Evolutionary conservation across 2,888 invertebrate species (phyloP).

Genomic region (Tineola bisselliella): DNA sequence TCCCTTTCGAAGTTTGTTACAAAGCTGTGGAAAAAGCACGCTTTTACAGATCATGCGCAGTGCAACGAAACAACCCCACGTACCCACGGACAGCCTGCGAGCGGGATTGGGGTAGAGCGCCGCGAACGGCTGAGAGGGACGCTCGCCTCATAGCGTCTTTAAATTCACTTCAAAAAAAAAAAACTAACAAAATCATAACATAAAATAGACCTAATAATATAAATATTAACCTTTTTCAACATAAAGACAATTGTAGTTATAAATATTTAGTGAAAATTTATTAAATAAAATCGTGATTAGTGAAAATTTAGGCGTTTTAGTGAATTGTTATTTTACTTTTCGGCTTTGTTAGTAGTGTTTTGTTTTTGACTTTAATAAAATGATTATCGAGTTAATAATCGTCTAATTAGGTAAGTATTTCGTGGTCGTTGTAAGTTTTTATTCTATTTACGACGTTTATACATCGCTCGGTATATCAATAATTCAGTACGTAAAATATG

Average conservation of each 20-base stretch:
- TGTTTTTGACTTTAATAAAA: no score
- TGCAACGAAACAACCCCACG: not conserved
- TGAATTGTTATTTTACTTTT: not conserved
- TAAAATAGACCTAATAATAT: not conserved
- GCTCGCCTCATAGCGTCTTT: not conserved
- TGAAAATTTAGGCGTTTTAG: not conserved
- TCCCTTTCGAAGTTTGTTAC: not conserved
- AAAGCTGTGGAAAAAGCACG: not conserved
- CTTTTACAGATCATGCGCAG: slow-evolving; percentile 1
- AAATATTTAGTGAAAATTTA: not conserved
- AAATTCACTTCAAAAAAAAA: not conserved
- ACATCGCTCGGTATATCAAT: no score
- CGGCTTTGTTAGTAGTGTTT: no score
- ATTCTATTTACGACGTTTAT: no score
- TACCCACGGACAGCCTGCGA: no score
- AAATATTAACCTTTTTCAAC: not conserved
- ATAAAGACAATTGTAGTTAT: not conserved
- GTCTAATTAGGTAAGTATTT: no score
- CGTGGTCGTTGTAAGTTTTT: no score
- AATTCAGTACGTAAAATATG: no score
- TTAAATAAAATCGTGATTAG: not conserved
- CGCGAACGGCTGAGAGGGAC: not conserved
- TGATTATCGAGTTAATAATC: no score
- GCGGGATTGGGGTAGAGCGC: not conserved
- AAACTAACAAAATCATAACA: not conserved